phyloP scores from a whole-genome alignment of 2,888 invertebrate genomes.

The Sarcophaga caerulescens region DNA sequence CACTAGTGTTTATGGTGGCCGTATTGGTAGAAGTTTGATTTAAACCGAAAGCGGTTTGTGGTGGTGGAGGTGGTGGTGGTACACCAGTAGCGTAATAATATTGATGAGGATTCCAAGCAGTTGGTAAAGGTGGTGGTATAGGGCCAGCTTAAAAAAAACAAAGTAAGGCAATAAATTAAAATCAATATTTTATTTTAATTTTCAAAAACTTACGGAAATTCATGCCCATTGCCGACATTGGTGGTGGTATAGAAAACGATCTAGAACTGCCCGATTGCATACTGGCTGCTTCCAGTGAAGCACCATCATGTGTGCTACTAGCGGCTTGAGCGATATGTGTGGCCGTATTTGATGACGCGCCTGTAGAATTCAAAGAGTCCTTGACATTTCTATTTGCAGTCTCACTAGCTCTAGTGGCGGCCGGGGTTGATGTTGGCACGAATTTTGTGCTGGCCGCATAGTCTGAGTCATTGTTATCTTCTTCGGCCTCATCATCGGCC shows the following conservation, averaged over 20 bases:
- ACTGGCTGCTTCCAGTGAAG: constrained; percentile 79
- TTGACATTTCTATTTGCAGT: constrained; percentile 51
- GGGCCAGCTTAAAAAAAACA: constrained; percentile 59
- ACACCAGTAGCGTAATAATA: constrained; percentile 68
- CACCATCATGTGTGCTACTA: constrained; percentile 73
- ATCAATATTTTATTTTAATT: neutral
- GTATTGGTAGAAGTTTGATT: constrained; percentile 45
- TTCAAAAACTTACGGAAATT: constrained; percentile 75
- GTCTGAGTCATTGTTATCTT: constrained; percentile 74
- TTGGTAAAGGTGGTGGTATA: constrained; percentile 71
- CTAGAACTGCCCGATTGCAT: constrained; percentile 79
- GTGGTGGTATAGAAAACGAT: constrained; percentile 80
- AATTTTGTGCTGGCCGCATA: constrained; percentile 63
- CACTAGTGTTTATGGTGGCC: constrained; percentile 62
- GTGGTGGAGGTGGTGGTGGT: constrained; percentile 71
- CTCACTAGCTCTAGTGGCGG: constrained; percentile 40
- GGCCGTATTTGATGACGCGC: constrained; percentile 65
- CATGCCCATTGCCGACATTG: constrained; percentile 75
- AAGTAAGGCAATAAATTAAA: neutral
- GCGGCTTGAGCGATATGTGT: constrained; percentile 76
- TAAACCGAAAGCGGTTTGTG: constrained; percentile 65
- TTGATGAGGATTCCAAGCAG: constrained; percentile 75
- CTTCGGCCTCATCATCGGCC: constrained; percentile 77
- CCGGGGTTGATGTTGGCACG: constrained; percentile 51
- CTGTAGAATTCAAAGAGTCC: constrained; percentile 66